These are phyloP conservation scores for Hylia prasina DNA, from an alignment of 2,113 vertebrate species.

Conservation along the genomic window DNA sequence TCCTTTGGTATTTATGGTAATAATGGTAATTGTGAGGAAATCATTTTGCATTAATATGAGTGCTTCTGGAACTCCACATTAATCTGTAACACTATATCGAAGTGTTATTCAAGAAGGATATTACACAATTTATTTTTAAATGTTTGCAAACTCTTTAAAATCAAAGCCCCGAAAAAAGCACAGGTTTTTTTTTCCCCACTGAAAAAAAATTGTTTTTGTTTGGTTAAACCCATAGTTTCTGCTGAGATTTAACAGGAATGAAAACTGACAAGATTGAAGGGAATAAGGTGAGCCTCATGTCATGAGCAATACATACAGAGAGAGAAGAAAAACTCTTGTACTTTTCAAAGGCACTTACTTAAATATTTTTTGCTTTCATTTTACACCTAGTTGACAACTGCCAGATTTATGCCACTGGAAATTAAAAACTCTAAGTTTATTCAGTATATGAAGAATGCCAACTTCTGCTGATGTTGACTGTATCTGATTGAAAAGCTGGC, in stretches of 20 bases:
- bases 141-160: background rate
- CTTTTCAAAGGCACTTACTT: conserved; percentile 10
- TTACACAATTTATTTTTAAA: background rate
- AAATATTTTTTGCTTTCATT: background rate
- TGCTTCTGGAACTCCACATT: background rate
- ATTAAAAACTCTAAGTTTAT: conserved; percentile 14
- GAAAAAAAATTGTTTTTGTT: background rate
- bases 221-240: background rate
- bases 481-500: background rate
- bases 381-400: background rate
- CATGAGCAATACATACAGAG: background rate
- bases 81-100: background rate
- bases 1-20: conserved; percentile 51
- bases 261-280: conserved; percentile 41
- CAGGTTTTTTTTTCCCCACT: background rate
- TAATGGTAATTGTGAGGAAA: conserved; percentile 44
- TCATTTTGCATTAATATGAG: conserved; percentile 4
- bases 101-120: background rate
- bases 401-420: conserved; percentile 10
- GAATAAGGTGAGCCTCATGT: conserved; percentile 1
- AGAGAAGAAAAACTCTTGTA: background rate
- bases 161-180: background rate
- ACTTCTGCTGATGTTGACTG: background rate
- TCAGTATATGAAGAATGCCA: background rate
- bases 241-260: conserved; percentile 21